Base-by-base conservation (phyloP, 2,797 vertebrate species). In the Sebastes oblongus region DNA sequence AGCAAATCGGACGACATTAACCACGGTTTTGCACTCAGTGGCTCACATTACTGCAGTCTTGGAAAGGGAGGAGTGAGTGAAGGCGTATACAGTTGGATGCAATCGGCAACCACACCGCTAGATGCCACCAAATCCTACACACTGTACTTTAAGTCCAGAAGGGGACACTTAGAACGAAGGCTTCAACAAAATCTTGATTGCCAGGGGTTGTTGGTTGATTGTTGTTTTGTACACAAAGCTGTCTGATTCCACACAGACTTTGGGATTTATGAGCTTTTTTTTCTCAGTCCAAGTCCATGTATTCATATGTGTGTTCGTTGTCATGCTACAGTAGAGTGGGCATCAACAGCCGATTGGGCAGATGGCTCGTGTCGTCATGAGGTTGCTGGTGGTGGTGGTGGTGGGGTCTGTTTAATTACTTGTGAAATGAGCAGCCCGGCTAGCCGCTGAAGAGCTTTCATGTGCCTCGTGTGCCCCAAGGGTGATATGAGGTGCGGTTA, bases 391-490 rank as follows among this genome's bases (percentile, higher is more conserved):
- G 52, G 94, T 55, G 52, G 2, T 94, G 58, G 95, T 18, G 93
- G 92, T 91, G 90, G 94, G 93, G 95, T 95, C 94, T 91, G 88
- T 96, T 97, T 98, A 98, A 98, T 98, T 98, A 97, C 96, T 95
- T 97, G 96, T 97, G 96, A 97, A 95, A 95, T 95, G 95, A 94
- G 85, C 94, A 95, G 94, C 93, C 90, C 93, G 62, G 89, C 88
- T 93, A 91, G 91, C 93, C 86, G 91, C 95, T 97, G 96, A 97
- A 86, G 72, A 95, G 91, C 91, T 87, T 88, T 72, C 75, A 30
- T 89, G 46, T 62, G 46, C 67, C 77, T 59, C 6, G 34, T 87
- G 50, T 62, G 58, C 64, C 81, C 61, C 5, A 32, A 74, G 73
- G 72, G 39, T 34, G 52, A 73, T 76, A 36, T 10, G 54, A 66